Conservation (phyloP, 2,888 invertebrate species). For the Myathropa florea region DNA sequence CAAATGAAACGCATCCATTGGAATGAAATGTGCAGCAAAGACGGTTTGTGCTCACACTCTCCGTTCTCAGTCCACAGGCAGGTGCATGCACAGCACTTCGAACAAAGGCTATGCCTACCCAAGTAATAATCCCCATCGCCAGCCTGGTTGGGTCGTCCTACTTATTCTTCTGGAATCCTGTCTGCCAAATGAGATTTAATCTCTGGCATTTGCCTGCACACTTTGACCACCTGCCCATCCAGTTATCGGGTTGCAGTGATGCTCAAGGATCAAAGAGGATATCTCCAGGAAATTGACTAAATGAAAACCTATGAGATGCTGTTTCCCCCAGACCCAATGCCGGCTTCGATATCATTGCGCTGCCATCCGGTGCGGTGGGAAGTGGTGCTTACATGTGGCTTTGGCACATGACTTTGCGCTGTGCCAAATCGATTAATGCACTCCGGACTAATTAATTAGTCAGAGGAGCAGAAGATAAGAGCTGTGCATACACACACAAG, state of each 20-base stretch:
- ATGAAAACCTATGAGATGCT: conserved; percentile 62
- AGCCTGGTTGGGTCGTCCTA: conserved; percentile 47
- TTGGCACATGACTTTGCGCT: background rate
- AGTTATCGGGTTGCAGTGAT: conserved; percentile 28
- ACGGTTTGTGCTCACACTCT: conserved; percentile 1
- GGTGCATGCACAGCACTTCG: background rate
- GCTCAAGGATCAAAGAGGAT: conserved; percentile 68
- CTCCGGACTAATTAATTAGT: conserved; percentile 70
- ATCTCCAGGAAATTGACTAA: conserved; percentile 69
- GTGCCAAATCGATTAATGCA: conserved; percentile 67
- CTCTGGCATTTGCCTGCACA: conserved; percentile 61
- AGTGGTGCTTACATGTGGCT: background rate
- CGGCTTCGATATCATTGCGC: background rate
- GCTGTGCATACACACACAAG: background rate
- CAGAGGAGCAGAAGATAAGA: conserved; percentile 60
- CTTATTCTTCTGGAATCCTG: conserved; percentile 59
- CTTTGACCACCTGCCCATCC: conserved; percentile 64
- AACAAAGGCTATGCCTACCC: background rate
- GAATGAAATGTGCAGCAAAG: conserved; percentile 45
- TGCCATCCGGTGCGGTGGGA: background rate
- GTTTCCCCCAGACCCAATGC: background rate
- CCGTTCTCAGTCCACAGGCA: background rate
- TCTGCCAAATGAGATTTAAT: conserved; percentile 66
- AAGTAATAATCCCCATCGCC: conserved; percentile 44
- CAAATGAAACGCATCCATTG: conserved; percentile 31